These are phyloP conservation scores for Falco peregrinus DNA, from an alignment of 2,797 vertebrate species.

Conservation along the genomic window DNA sequence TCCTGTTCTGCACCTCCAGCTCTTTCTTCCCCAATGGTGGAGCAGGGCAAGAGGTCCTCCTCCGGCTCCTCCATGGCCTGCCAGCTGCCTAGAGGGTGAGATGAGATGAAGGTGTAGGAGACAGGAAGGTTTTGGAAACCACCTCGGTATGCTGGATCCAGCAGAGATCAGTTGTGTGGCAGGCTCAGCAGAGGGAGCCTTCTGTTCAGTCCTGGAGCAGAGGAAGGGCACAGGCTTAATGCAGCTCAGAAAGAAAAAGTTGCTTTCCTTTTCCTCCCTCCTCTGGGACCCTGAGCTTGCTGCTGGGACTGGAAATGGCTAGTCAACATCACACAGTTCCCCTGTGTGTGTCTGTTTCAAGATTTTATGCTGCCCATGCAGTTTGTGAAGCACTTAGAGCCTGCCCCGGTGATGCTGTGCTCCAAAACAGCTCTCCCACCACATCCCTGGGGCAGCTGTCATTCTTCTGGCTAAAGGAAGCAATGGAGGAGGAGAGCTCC, in stretches of 20 bases:
- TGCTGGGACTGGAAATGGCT: not conserved
- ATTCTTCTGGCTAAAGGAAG: not conserved
- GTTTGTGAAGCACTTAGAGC: not conserved
- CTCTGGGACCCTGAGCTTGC: not conserved
- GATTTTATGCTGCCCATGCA: not conserved
- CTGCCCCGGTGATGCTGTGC: not conserved
- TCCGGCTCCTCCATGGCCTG: not conserved
- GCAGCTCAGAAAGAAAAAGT: not conserved
- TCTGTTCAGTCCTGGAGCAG: not conserved
- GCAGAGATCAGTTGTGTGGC: not conserved
- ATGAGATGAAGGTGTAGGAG: not conserved
- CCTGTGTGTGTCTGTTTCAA: not conserved
- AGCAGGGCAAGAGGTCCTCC: not conserved
- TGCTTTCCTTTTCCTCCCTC: not conserved
- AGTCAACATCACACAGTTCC: rapidly evolving
- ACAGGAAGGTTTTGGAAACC: not conserved
- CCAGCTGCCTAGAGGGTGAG: not conserved
- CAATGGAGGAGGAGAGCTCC: not conserved
- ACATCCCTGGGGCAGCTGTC: not conserved
- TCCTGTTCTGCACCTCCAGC: not conserved
- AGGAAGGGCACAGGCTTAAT: not conserved
- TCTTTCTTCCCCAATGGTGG: not conserved
- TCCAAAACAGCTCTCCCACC: not conserved
- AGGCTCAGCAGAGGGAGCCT: conserved; percentile 47
- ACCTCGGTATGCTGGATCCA: rapidly evolving